Base-by-base conservation (phyloP, 2,113 vertebrate species). In the Paraplagusia blochii region DNA sequence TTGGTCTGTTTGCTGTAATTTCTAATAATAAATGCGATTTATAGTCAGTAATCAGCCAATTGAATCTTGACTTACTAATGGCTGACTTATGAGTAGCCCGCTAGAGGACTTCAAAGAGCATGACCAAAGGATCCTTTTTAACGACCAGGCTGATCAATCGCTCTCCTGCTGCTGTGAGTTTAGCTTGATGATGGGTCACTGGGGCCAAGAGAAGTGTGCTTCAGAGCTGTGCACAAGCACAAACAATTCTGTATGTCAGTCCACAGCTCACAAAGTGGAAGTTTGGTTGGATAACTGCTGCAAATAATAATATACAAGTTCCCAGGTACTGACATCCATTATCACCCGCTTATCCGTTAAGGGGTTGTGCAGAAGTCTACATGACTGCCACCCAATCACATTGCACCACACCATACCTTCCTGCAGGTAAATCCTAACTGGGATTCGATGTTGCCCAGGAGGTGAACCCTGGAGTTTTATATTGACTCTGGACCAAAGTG, bases 81-180 rank as follows among this genome's bases (percentile, higher is more conserved):
- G 67, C 51, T 59, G 53, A 74, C 64, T 34, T 44, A 34, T 63
- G 50, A 70, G 58, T 56, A 35, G 66, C 50, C 54, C 73, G 72
- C 63, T 85, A 65, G 56, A 43, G 53, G 67, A 77, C 79, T 90
- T 88, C 66, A 78, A 83, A 85, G 59, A 81, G 82, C 53, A 77
- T 39, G 19, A 64, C 56, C 18, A 55, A 53, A 77, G 18, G 51
- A 35, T 45, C 68, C 64, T 58, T 64, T 73, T 69, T 74, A 77
- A 80, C 74, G 71, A 59, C 51, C 56, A 13, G 0, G 43, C 53
- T 77, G 67, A 80, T 79, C 76, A 80, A 66, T 75, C 54, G 58
- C 59, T 34, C 63, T 58, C 44, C 36, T 57, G 69, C 53, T 63
- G 50, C 71, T 61, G 29, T 34, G 48, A 57, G 58, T 73, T 75